Evolutionary conservation across 2,113 vertebrate genomes (phyloP).

Genomic region (Vidua chalybeata): DNA sequence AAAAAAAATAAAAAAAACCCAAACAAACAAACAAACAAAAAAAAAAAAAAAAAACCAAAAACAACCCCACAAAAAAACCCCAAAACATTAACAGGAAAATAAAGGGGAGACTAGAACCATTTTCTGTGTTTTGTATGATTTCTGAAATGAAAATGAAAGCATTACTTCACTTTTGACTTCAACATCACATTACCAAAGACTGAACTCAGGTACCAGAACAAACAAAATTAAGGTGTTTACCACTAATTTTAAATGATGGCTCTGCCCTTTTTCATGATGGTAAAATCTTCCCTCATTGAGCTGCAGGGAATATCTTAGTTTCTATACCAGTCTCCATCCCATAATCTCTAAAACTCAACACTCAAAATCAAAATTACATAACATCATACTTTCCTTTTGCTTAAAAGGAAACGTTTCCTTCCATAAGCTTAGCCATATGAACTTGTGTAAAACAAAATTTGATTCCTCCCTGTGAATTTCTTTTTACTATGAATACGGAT

Average conservation of each 20-base stretch:
- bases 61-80: too few species aligned
- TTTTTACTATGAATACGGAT: neutral
- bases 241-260: neutral
- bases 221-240: neutral
- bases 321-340: neutral
- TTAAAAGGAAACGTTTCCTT: neutral
- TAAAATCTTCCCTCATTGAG: neutral
- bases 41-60: too few species aligned
- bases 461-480: neutral
- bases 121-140: neutral
- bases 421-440: neutral
- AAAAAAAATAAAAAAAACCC: neutral
- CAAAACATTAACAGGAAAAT: neutral
- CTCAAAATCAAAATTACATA: neutral
- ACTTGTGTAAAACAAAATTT: neutral
- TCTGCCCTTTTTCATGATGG: neutral
- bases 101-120: neutral
- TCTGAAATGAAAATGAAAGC: neutral
- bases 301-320: neutral
- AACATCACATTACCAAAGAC: neutral
- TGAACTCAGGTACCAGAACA: neutral
- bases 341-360: neutral
- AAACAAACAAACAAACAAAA: too few species aligned
- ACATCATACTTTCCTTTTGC: fast-evolving
- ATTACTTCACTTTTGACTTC: neutral